Conservation (phyloP, 2,797 vertebrate genomes). For the Argya squamiceps region DNA sequence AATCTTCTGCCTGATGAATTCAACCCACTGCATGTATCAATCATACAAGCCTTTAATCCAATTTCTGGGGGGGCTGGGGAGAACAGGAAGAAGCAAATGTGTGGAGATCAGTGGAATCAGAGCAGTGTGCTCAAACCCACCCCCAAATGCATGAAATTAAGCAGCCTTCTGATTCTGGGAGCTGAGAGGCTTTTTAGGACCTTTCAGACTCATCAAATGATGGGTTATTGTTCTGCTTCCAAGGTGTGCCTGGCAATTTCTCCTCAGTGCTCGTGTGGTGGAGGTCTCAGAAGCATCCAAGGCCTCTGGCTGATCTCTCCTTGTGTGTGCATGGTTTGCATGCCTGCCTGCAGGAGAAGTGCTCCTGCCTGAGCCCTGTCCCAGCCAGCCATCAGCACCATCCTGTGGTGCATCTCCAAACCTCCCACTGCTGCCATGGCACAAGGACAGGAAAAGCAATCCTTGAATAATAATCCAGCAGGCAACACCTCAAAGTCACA, state of each 20-base stretch:
- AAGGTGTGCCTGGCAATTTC: neutral
- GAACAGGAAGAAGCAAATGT: neutral
- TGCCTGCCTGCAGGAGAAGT: neutral
- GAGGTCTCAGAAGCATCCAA: neutral
- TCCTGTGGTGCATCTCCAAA: neutral
- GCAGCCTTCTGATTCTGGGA: neutral
- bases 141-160: neutral
- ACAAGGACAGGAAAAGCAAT: neutral
- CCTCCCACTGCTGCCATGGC: neutral
- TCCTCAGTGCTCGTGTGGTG: neutral
- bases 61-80: neutral
- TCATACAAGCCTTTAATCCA: slow-evolving; percentile 24
- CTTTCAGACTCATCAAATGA: neutral
- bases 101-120: neutral
- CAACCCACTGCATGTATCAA: neutral
- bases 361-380: neutral
- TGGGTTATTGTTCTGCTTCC: neutral
- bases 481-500: neutral
- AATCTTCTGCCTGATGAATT: neutral
- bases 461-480: neutral
- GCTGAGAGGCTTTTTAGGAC: neutral
- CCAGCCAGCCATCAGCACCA: neutral
- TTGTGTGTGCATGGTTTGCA: neutral
- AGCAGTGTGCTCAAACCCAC: neutral
- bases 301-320: slow-evolving; percentile 24